Evolutionary conservation across 1,140 invertebrate genomes (phyloP).

Genomic region (Drosophila watanabei): DNA sequence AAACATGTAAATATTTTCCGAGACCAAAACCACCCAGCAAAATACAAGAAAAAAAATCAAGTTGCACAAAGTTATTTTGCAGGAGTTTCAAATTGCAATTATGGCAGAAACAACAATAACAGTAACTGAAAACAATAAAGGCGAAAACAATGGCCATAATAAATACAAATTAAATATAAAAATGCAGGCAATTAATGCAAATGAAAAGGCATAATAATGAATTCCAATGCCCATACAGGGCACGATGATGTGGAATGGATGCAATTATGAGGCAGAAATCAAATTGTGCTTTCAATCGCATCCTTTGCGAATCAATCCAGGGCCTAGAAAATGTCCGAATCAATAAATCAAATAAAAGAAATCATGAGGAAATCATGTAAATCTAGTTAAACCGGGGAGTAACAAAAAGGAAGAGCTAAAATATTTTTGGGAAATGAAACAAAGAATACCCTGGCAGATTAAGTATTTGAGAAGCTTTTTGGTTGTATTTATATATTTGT

Average conservation of each 20-base stretch:
- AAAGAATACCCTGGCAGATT: background rate
- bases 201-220: constrained; percentile 33
- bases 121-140: constrained; percentile 28
- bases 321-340: constrained; percentile 29
- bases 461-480: fast-evolving
- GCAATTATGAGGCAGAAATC: constrained; percentile 42
- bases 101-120: constrained; percentile 21
- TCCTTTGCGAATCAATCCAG: constrained; percentile 11
- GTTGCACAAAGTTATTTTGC: constrained; percentile 29
- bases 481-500: background rate
- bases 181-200: constrained; percentile 49
- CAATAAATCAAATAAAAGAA: constrained; percentile 42
- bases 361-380: constrained; percentile 13
- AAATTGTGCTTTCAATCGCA: constrained; percentile 27
- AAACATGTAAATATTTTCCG: constrained; percentile 41
- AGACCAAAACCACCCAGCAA: too few species aligned
- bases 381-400: constrained; percentile 5
- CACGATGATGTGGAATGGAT: constrained; percentile 38
- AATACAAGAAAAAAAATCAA: background rate
- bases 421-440: background rate
- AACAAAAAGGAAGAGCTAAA: background rate
- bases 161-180: constrained; percentile 49
- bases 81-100: constrained; percentile 47
- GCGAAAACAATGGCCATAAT: constrained; percentile 12
- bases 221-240: too few species aligned